A percentile compares a stretch with the other conserved stretches of the same genome.
Evolutionary conservation across 2,888 invertebrate species (phyloP).

Genomic region (Calameuta idolon): DNA sequence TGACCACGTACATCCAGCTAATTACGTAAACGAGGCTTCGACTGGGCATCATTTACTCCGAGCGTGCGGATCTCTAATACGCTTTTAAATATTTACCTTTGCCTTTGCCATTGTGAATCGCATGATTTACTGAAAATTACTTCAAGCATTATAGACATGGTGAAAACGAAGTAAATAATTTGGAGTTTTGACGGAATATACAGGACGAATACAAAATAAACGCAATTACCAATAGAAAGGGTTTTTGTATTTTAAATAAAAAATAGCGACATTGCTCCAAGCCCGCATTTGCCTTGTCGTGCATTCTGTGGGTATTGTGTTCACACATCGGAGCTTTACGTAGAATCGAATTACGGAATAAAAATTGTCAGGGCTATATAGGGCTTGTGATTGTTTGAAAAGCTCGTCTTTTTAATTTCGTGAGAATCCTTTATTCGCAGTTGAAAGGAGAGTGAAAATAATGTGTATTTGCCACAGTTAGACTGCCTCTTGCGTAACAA

Average conservation of each 20-base stretch:
- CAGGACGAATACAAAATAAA: not conserved
- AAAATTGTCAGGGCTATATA: not conserved
- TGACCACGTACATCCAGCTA: slow-evolving; percentile 22
- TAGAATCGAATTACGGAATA: not conserved
- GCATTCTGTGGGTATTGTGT: not conserved
- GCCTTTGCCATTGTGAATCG: not conserved
- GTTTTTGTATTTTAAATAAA: not conserved
- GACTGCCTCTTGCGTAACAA: not conserved
- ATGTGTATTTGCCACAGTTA: not conserved
- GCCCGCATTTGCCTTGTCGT: not conserved
- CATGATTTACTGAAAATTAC: not conserved
- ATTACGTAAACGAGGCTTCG: slow-evolving; percentile 11
- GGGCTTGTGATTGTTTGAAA: not conserved
- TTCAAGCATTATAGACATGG: not conserved
- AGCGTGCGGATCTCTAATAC: not conserved
- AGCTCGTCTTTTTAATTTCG: not conserved
- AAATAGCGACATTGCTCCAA: not conserved
- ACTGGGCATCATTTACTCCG: not conserved
- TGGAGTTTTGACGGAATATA: not conserved
- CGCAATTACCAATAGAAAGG: not conserved
- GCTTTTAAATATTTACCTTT: not conserved
- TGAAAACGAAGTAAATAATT: not conserved
- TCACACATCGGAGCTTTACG: not conserved
- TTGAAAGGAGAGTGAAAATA: not conserved
- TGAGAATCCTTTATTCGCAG: not conserved